Evolutionary conservation across 2,888 invertebrate species (phyloP).

Genomic region (Monopis laevigella): DNA sequence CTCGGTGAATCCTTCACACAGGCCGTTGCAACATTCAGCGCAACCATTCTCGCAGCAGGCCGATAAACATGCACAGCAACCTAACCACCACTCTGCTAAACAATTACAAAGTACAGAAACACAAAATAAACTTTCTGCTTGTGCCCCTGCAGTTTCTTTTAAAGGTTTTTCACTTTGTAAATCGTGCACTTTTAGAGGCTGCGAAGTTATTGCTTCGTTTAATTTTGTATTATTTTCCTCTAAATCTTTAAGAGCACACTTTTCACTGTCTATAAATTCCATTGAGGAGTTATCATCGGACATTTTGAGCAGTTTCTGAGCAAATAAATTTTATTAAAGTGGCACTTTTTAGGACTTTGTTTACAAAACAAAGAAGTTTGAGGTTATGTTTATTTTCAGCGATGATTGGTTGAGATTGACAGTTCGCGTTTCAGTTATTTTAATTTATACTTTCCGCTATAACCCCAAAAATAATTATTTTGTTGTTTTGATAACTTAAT

Average conservation of each 20-base stretch:
- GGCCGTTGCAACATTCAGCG: slow-evolving; percentile 14
- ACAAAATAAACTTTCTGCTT: slow-evolving; percentile 14
- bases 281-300: background rate
- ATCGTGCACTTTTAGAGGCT: slow-evolving; percentile 16
- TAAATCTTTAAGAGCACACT: background rate
- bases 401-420: no score
- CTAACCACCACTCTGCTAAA: slow-evolving; percentile 15
- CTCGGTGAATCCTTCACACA: slow-evolving; percentile 13
- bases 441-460: no score
- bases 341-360: background rate
- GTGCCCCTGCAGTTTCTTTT: slow-evolving; percentile 3
- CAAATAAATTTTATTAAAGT: no score
- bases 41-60: slow-evolving; percentile 13
- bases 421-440: no score
- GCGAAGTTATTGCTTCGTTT: slow-evolving; percentile 15
- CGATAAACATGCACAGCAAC: slow-evolving; percentile 1
- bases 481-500: no score
- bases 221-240: background rate
- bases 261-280: background rate
- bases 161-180: slow-evolving; percentile 7
- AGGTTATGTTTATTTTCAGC: slow-evolving; percentile 6
- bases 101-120: slow-evolving; percentile 13
- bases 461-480: no score
- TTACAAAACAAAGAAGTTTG: background rate
- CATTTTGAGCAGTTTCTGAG: background rate